phyloP scores from a whole-genome alignment of 2,113 vertebrate genomes.

The Ceyx melanurus region DNA sequence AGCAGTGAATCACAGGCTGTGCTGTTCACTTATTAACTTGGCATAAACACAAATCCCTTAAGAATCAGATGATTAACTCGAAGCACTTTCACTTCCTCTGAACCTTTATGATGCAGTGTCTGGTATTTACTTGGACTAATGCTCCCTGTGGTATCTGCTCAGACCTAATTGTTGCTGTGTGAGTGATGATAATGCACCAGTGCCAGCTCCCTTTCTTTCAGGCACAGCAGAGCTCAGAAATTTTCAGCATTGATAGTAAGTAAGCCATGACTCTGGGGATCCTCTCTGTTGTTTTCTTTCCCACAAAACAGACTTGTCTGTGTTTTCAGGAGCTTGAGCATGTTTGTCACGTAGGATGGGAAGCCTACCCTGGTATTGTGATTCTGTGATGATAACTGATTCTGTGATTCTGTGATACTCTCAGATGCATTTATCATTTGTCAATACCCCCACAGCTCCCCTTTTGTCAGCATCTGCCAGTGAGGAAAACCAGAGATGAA shows the following conservation, averaged over 20 bases:
- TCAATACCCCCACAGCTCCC: not conserved
- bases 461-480: not conserved
- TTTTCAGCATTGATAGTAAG: not conserved
- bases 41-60: slow-evolving; percentile 41
- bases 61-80: slow-evolving; percentile 20
- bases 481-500: not conserved
- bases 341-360: not conserved
- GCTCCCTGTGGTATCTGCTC: not conserved
- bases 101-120: slow-evolving; percentile 25
- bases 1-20: not conserved
- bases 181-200: not conserved
- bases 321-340: not conserved
- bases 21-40: slow-evolving; percentile 47
- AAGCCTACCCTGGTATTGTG: not conserved
- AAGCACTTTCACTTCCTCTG: slow-evolving; percentile 32
- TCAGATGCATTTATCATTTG: not conserved
- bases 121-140: slow-evolving; percentile 46
- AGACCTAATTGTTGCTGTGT: not conserved
- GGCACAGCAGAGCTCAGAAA: slow-evolving; percentile 22
- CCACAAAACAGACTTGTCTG: not conserved
- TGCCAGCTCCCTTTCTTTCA: not conserved
- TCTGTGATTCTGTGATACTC: not conserved
- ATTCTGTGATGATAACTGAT: too few relatives aligned
- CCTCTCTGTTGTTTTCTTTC: not conserved
- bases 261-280: not conserved